These are phyloP conservation scores for Saimiri boliviensis DNA, from an alignment of 2,113 vertebrate genomes.

Conservation along the genomic window DNA sequence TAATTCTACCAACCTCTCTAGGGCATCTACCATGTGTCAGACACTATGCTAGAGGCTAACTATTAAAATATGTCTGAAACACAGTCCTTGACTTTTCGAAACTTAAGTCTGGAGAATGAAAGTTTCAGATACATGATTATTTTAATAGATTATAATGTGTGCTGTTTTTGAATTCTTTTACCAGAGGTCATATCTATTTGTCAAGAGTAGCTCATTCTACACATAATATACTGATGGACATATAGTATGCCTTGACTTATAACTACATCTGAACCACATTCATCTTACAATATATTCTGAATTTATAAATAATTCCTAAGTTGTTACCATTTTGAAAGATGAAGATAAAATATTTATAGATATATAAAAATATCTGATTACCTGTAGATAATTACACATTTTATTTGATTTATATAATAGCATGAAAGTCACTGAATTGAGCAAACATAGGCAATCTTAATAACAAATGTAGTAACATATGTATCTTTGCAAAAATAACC, in stretches of 20 bases:
- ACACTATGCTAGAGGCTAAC: neutral
- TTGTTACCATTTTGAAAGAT: neutral
- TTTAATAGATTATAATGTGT: neutral
- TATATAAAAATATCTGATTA: neutral
- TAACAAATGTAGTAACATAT: slow-evolving; percentile 28
- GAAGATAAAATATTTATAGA: neutral
- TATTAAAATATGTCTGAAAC: neutral
- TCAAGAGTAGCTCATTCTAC: neutral
- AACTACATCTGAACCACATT: neutral
- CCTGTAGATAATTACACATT: neutral
- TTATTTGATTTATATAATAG: neutral
- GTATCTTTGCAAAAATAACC: slow-evolving; percentile 15
- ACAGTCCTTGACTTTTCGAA: neutral
- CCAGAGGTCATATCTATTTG: neutral
- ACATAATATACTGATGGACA: neutral
- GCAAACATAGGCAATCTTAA: neutral
- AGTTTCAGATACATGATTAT: neutral
- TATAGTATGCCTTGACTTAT: neutral
- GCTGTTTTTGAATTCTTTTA: neutral
- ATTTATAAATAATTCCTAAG: neutral
- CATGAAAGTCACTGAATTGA: neutral
- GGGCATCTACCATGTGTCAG: neutral
- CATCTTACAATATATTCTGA: neutral
- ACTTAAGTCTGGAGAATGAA: neutral
- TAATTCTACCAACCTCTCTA: neutral